A percentile compares a stretch with the other conserved stretches of the same genome.
Evolutionary conservation across 2,797 vertebrate species (phyloP).

Genomic region (Peromyscus attwateri): DNA sequence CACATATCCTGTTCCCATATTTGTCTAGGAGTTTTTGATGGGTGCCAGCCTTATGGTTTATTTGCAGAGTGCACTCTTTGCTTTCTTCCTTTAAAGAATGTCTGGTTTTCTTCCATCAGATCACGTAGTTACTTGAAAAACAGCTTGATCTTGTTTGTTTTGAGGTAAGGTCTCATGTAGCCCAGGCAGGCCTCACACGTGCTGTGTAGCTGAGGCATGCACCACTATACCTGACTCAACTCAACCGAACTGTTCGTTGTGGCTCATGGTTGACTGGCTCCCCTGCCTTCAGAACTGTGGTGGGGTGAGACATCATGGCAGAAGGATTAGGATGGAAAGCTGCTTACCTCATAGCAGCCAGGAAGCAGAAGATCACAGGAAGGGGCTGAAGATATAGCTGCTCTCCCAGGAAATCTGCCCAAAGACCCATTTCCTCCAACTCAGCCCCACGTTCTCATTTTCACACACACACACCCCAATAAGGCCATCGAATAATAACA

Average conservation of each 20-base stretch:
- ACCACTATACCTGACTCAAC: not conserved
- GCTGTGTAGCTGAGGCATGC: not conserved
- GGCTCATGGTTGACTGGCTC: not conserved
- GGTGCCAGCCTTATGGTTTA: not conserved
- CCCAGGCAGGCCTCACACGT: not conserved
- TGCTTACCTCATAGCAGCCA: not conserved
- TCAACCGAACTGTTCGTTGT: not conserved
- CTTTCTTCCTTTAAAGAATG: slow-evolving; percentile 12
- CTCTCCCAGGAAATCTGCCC: not conserved
- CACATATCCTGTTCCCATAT: not conserved
- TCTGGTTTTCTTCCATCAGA: not conserved
- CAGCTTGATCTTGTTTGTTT: not conserved
- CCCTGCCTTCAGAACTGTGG: not conserved
- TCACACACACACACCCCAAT: not conserved
- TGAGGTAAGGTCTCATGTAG: not conserved
- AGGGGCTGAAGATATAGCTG: not conserved
- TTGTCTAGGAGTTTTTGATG: not conserved
- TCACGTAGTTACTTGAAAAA: not conserved
- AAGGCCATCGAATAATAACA: not conserved
- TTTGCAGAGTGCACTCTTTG: not conserved
- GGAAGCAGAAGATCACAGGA: not conserved
- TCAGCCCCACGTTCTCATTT: not conserved
- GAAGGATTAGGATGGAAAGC: not conserved
- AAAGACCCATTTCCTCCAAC: not conserved
- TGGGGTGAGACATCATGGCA: not conserved